Conservation (phyloP, 2,797 vertebrate genomes). For the Enoplosus armatus region DNA sequence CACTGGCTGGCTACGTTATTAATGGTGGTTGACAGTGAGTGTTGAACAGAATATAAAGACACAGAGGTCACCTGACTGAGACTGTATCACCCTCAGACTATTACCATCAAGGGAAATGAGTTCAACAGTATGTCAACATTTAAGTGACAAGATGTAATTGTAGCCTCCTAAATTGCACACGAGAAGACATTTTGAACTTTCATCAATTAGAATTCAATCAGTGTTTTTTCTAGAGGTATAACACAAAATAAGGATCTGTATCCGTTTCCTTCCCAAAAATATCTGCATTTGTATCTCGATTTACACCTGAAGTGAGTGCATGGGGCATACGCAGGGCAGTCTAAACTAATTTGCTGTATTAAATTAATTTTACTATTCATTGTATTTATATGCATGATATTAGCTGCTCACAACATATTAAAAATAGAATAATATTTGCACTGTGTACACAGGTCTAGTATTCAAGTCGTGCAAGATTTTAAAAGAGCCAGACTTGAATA, state of each 20-base stretch:
- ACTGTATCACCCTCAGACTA: background rate
- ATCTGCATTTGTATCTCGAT: too few species aligned
- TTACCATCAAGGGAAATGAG: background rate
- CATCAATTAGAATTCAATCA: background rate
- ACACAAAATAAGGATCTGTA: too few species aligned
- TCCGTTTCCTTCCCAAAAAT: too few species aligned
- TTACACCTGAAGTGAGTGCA: background rate
- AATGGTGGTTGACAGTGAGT: slow-evolving; percentile 2
- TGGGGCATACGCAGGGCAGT: too few species aligned
- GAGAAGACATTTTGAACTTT: background rate
- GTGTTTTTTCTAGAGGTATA: background rate
- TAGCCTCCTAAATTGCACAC: background rate
- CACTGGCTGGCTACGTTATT: background rate
- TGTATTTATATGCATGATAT: too few species aligned
- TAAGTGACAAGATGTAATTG: background rate
- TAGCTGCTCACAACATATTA: background rate
- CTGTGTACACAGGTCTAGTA: background rate
- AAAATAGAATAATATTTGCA: background rate
- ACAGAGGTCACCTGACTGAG: background rate
- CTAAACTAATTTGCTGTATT: background rate
- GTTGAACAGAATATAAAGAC: slow-evolving; percentile 7
- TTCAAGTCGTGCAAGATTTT: background rate
- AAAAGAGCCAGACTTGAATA: background rate
- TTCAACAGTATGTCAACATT: background rate
- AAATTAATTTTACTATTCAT: background rate